phyloP scores from a whole-genome alignment of 1,140 invertebrate species.

The Saccostrea cuccullata region DNA sequence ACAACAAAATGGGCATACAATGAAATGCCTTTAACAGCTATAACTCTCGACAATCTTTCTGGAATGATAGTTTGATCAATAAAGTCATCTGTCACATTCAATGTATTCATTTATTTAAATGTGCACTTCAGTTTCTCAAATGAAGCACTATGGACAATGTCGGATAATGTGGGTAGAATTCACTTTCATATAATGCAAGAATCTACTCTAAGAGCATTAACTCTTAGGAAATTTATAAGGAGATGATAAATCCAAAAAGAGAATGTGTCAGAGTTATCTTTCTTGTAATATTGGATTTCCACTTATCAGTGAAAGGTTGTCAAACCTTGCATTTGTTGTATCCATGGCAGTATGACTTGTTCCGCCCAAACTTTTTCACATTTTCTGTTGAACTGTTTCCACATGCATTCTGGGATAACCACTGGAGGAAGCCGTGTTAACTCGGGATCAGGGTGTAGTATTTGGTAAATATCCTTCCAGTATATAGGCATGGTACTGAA shows the following conservation, averaged over 20 bases:
- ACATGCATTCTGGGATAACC: neutral
- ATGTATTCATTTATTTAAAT: too few relatives aligned
- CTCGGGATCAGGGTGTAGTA: conserved; percentile 21
- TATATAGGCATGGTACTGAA: neutral
- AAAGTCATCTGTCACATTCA: too few relatives aligned
- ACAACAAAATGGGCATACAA: too few relatives aligned
- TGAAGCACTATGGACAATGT: too few relatives aligned
- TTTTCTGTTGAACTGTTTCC: neutral
- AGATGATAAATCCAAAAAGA: neutral
- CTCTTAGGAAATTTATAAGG: neutral
- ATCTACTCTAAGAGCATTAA: neutral
- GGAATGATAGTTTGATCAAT: too few relatives aligned
- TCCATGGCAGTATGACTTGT: conserved; percentile 33
- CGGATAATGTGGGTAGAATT: too few relatives aligned
- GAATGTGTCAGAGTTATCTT: neutral
- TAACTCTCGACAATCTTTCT: too few relatives aligned
- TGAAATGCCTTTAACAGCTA: too few relatives aligned
- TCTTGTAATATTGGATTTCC: neutral
- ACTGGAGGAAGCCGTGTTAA: neutral
- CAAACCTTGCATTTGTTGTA: conserved; percentile 17
- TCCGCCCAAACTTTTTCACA: conserved; percentile 31
- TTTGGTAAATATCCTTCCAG: conserved; percentile 19
- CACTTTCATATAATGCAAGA: too few relatives aligned
- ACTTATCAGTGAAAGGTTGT: neutral
- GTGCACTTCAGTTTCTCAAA: too few relatives aligned